These are phyloP conservation scores for Muscicapa striata DNA, from an alignment of 2,797 vertebrate genomes.

Conservation along the genomic window DNA sequence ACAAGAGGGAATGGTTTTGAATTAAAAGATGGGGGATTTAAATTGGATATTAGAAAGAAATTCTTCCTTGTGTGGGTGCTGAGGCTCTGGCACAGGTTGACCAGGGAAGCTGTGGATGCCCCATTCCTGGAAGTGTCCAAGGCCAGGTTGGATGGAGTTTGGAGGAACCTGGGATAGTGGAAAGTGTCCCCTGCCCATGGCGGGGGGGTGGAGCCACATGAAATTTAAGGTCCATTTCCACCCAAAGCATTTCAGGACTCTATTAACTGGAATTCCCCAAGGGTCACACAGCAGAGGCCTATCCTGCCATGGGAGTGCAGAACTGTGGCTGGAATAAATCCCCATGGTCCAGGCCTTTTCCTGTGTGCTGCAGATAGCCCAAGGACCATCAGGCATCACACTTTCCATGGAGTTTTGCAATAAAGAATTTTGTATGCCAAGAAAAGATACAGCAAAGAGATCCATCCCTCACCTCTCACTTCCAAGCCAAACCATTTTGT, in stretches of 20 bases:
- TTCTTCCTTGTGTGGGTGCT: neutral
- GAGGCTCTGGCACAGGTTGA: neutral
- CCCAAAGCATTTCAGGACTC: neutral
- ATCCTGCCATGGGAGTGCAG: neutral
- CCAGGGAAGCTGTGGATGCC: neutral
- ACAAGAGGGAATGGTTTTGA: neutral
- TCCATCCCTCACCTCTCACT: neutral
- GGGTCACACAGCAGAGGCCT: neutral
- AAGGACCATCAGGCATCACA: no score
- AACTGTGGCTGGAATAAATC: neutral
- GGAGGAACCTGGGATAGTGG: neutral
- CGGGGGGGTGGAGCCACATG: accelerated
- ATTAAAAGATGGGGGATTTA: neutral
- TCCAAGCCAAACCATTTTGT: neutral
- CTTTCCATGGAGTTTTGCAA: neutral
- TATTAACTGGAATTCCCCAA: neutral
- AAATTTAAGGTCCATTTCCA: neutral
- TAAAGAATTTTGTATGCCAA: neutral
- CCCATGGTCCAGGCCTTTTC: neutral
- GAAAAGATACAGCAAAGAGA: neutral
- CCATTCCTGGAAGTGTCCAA: neutral
- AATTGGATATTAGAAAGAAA: neutral
- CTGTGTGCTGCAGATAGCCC: no score
- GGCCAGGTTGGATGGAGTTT: accelerated
- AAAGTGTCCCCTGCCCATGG: neutral